Evolutionary conservation across 1,140 invertebrate species (phyloP).

Genomic region (Theocolax elegans): DNA sequence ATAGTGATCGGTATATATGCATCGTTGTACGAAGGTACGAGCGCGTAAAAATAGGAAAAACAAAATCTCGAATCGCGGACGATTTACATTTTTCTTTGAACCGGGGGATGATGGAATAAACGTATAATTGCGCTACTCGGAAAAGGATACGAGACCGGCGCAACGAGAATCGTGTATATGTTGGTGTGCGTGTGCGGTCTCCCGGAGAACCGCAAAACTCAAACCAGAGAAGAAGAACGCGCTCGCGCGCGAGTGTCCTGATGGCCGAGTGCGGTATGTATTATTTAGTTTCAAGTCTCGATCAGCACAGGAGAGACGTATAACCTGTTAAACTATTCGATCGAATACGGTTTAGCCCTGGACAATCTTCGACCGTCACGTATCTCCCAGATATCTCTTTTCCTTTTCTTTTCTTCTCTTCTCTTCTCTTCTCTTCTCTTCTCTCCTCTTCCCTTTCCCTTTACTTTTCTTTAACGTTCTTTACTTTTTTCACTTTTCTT

Average conservation of each 20-base stretch:
- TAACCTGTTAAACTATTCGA: conserved; percentile 20
- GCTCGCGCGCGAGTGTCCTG: not conserved
- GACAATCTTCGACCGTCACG: conserved; percentile 23
- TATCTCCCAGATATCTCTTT: conserved; percentile 5
- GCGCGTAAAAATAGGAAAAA: too few species aligned
- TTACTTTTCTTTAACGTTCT: not conserved
- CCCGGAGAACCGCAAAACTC: too few species aligned
- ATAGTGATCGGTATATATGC: too few species aligned
- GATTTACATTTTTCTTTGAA: not conserved
- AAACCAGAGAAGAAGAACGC: not conserved
- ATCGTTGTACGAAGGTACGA: too few species aligned
- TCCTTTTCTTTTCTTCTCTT: not conserved
- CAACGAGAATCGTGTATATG: too few species aligned
- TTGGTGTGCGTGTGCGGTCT: too few species aligned
- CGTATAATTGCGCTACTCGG: too few species aligned
- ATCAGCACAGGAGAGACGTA: too few species aligned
- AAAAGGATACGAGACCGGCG: too few species aligned
- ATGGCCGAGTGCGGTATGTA: conserved; percentile 23
- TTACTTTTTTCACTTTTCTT: not conserved
- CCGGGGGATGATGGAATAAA: too few species aligned
- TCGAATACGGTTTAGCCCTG: not conserved
- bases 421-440: not conserved
- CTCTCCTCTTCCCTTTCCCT: not conserved
- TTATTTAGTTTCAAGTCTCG: conserved; percentile 26
- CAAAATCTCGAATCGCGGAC: not conserved